Percentiles rank a stretch among this genome's conserved stretches.
phyloP scores from a whole-genome alignment of 2,113 vertebrate species.

The Ivindomyrus marchei region DNA sequence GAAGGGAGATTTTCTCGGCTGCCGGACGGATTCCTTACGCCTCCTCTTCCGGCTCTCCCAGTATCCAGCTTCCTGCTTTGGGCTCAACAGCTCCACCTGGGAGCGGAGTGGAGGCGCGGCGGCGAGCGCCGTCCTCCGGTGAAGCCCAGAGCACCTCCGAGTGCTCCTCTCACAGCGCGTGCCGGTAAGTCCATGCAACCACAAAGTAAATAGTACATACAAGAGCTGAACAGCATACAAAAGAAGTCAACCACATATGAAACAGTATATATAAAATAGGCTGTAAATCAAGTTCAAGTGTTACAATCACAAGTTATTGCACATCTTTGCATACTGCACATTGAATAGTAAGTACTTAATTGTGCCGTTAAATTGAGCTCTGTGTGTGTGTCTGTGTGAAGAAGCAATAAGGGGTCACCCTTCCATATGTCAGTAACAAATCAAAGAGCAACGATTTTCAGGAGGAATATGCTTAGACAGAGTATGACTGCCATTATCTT shows the following conservation, averaged over 20 bases:
- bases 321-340: background rate
- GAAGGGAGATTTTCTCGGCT: constrained; percentile 14
- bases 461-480: background rate
- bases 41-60: constrained; percentile 59
- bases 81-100: constrained; percentile 17
- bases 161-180: background rate
- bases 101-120: background rate
- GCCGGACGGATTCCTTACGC: background rate
- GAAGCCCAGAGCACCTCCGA: background rate
- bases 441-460: background rate
- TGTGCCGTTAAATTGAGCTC: background rate
- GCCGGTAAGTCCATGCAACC: background rate
- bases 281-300: too few relatives aligned
- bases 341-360: background rate
- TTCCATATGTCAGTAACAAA: background rate
- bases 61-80: constrained; percentile 53
- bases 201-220: background rate
- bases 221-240: background rate
- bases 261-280: background rate
- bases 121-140: background rate
- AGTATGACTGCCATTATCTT: background rate
- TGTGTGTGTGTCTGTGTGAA: background rate
- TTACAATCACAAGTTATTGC: too few relatives aligned
- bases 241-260: background rate
- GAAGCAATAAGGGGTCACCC: background rate